These are phyloP conservation scores for Thera obeliscata DNA, from an alignment of 2,888 invertebrate genomes.

Conservation along the genomic window DNA sequence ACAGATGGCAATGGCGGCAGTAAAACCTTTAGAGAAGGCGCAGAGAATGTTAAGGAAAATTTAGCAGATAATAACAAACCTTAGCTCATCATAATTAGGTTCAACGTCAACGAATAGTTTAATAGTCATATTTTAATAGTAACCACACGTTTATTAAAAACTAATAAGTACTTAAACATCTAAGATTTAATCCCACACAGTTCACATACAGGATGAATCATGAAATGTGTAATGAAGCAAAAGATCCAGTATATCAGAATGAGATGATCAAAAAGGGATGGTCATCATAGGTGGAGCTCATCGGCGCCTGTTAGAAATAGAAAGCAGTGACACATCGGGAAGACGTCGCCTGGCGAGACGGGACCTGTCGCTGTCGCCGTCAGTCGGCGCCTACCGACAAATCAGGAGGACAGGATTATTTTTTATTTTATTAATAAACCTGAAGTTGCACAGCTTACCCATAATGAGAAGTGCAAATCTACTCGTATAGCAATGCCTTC, in stretches of 20 bases:
- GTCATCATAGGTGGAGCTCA: conserved; percentile 56
- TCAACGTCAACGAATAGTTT: background rate
- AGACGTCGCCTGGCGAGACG: conserved; percentile 57
- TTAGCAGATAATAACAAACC: conserved; percentile 12
- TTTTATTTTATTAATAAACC: conserved; percentile 41
- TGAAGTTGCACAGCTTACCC: conserved; percentile 20
- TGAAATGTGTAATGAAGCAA: conserved; percentile 28
- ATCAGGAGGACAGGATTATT: conserved; percentile 37
- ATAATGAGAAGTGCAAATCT: conserved; percentile 13
- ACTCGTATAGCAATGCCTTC: conserved; percentile 6
- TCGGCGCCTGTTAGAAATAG: conserved; percentile 74
- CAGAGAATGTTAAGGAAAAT: conserved; percentile 37
- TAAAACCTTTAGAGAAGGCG: conserved; percentile 33
- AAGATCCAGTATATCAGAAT: conserved; percentile 42
- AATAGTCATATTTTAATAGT: background rate
- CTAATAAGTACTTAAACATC: background rate
- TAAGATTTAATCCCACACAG: too few relatives aligned
- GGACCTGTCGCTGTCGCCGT: conserved; percentile 50
- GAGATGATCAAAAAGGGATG: conserved; percentile 48
- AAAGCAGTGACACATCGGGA: conserved; percentile 72
- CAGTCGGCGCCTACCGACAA: conserved; percentile 42
- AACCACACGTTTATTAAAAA: background rate
- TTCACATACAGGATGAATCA: conserved; percentile 42
- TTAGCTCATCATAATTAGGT: background rate
- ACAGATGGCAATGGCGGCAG: conserved; percentile 37